A percentile compares a stretch with the other conserved stretches of the same genome.
Evolutionary conservation across 2,113 vertebrate genomes (phyloP).

Genomic region (Phaethon lepturus): DNA sequence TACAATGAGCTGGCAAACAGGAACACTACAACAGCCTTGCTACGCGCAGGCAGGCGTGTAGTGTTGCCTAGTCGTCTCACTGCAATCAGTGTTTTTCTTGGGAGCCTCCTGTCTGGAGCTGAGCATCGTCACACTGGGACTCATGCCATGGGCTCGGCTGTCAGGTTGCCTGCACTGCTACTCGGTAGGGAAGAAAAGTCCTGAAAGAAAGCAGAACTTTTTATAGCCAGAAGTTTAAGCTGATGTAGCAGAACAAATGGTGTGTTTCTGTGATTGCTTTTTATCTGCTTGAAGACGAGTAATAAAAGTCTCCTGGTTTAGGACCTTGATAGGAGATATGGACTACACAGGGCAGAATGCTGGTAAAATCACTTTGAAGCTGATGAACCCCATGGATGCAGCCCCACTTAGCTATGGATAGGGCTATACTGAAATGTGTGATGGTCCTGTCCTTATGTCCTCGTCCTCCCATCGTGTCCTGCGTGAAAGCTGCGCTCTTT

Average conservation of each 20-base stretch:
- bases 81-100: not conserved
- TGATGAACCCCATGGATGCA: not conserved
- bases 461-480: fast-evolving
- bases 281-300: not conserved
- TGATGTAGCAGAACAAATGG: not conserved
- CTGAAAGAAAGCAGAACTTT: not conserved
- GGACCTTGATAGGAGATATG: not conserved
- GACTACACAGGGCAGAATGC: not conserved
- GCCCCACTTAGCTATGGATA: not conserved
- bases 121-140: not conserved
- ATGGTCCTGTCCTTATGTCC: not conserved
- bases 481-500: not conserved
- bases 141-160: not conserved
- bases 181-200: not conserved
- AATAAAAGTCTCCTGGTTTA: not conserved
- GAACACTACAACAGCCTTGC: not conserved
- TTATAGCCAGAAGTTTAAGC: not conserved
- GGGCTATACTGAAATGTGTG: not conserved
- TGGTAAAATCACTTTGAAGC: not conserved
- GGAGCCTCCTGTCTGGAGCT: conserved; percentile 3
- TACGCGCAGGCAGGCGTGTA: not conserved
- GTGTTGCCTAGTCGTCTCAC: not conserved
- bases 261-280: not conserved
- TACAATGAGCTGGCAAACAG: not conserved
- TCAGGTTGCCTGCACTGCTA: fast-evolving